These are phyloP conservation scores for Cetoscarus ocellatus DNA, from an alignment of 2,797 vertebrate genomes.

Conservation along the genomic window DNA sequence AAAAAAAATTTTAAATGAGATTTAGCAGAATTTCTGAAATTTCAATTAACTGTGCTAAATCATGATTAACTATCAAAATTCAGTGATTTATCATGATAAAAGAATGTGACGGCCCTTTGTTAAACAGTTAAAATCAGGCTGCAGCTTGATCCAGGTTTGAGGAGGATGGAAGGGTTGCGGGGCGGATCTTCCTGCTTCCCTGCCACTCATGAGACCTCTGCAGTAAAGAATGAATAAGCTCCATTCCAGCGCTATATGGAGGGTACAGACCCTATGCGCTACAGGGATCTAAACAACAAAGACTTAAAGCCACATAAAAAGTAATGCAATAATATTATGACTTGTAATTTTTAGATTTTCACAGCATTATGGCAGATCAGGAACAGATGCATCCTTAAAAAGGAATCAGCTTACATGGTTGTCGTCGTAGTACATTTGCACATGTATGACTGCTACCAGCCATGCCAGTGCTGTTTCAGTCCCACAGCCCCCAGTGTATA, in stretches of 20 bases:
- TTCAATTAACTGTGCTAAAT: no score
- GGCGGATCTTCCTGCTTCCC: slow-evolving; percentile 68
- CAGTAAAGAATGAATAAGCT: slow-evolving; percentile 47
- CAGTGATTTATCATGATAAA: no score
- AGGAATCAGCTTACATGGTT: slow-evolving; percentile 1
- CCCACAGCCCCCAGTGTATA: slow-evolving; percentile 50
- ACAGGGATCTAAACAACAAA: slow-evolving; percentile 12
- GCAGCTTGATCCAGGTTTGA: slow-evolving; percentile 51
- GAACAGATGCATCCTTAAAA: slow-evolving; percentile 40
- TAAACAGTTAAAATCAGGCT: slow-evolving; percentile 15
- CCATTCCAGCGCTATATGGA: slow-evolving; percentile 21
- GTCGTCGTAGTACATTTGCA: slow-evolving; percentile 9
- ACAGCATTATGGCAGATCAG: slow-evolving; percentile 27
- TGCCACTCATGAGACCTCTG: slow-evolving; percentile 47
- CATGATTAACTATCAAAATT: no score
- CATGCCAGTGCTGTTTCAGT: slow-evolving; percentile 27
- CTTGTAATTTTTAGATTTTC: slow-evolving; percentile 55
- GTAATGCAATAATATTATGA: slow-evolving; percentile 49
- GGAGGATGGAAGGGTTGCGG: slow-evolving; percentile 36
- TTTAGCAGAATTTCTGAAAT: no score
- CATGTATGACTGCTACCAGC: slow-evolving; percentile 39
- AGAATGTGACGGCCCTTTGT: no score
- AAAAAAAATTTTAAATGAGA: no score
- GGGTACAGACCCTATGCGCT: slow-evolving; percentile 3
- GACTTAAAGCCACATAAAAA: slow-evolving; percentile 36